Evolutionary conservation across 2,797 vertebrate genomes (phyloP).

Genomic region (Danio tinwini): DNA sequence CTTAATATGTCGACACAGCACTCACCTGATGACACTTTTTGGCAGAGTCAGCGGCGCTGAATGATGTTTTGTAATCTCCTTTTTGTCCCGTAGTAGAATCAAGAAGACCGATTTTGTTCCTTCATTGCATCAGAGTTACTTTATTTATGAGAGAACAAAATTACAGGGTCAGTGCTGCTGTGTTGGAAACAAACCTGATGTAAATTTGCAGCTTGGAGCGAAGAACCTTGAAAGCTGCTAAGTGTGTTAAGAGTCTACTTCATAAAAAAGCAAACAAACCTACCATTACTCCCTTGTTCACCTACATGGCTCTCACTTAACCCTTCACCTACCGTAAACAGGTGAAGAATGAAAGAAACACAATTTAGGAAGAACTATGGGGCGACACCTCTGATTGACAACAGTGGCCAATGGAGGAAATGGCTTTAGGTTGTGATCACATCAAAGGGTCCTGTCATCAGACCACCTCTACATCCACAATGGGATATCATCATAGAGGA

Average conservation of each 20-base stretch:
- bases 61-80: neutral
- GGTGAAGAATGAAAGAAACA: constrained; percentile 9
- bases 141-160: constrained; percentile 38
- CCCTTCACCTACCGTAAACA: constrained; percentile 18
- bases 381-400: constrained; percentile 24
- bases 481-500: constrained; percentile 23
- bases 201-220: constrained; percentile 20
- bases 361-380: constrained; percentile 16
- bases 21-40: constrained; percentile 10
- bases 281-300: constrained; percentile 4
- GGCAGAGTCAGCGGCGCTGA: constrained; percentile 4
- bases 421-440: constrained; percentile 30
- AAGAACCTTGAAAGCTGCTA: neutral
- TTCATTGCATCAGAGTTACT: constrained; percentile 39
- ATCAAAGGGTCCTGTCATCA: constrained; percentile 55
- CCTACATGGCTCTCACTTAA: constrained; percentile 35
- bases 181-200: constrained; percentile 33
- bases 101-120: neutral
- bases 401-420: constrained; percentile 30
- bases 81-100: constrained; percentile 3
- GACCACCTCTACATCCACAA: constrained; percentile 37
- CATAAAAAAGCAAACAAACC: neutral
- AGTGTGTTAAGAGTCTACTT: neutral
- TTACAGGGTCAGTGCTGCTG: constrained; percentile 20
- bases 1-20: neutral